Evolutionary conservation across 2,113 vertebrate species (phyloP).

Genomic region (Callipepla californica): DNA sequence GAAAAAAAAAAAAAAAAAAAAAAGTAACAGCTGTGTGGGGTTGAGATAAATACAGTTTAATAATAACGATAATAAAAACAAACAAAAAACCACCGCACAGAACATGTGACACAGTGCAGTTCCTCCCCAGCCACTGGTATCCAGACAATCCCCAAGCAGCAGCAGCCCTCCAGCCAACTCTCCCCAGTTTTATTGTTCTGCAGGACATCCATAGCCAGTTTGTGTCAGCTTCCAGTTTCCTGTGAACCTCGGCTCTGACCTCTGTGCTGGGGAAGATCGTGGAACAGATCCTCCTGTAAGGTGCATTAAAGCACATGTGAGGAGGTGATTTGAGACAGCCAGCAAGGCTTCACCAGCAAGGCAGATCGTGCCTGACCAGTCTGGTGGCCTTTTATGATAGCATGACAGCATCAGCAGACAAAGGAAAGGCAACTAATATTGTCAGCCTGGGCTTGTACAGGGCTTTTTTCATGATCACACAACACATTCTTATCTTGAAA

Average conservation of each 20-base stretch:
- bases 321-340: not conserved
- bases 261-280: no score
- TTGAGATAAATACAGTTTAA: not conserved
- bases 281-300: not conserved
- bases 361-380: not conserved
- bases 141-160: not conserved
- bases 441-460: not conserved
- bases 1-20: not conserved
- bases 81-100: not conserved
- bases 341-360: not conserved
- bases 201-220: not conserved
- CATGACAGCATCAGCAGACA: not conserved
- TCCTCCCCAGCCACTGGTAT: not conserved
- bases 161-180: not conserved
- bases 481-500: not conserved
- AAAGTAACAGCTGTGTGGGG: not conserved
- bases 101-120: not conserved
- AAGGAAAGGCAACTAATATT: not conserved
- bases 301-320: not conserved
- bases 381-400: not conserved
- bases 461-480: not conserved
- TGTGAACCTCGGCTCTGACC: not conserved
- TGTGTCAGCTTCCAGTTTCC: not conserved
- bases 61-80: not conserved
- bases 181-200: not conserved